Evolutionary conservation across 1,140 invertebrate genomes (phyloP), one percentile per base, ranked within the genome.

Genomic region (Capitella teleta): DNA sequence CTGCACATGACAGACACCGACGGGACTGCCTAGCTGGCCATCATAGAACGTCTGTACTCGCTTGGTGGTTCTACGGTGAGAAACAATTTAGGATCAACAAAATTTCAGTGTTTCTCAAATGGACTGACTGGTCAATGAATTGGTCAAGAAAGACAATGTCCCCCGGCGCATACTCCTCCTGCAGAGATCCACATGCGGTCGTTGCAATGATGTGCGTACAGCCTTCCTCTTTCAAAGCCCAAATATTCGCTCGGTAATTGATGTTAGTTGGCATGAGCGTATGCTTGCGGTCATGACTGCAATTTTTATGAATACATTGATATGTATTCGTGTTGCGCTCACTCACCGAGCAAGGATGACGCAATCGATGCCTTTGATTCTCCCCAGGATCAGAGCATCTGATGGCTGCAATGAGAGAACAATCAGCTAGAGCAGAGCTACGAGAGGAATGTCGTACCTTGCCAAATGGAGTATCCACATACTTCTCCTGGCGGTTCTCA

Each of bases 231-330:
- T 88, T 85, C 45, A 99, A 70, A 1, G 93, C 91, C 83, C 87
- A 93, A 40, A 98, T 83, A 67, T 98, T 99, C 2, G 94, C 95
- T 52, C 93, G 79, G 70, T 95, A 98, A 71, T 98, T 98, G 0
- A 99, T 78, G 58, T 82, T 79, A 18, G 78, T 81, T 0, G 92
- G 91, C 68, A 76, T 82, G 28, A 87, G 79, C 41, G 76, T 76
- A 68, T 98, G 93, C 43, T 83, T 82, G 32, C 82, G 73, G 2
- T 91, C 92, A 77, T 98, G 95, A 58, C 93, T 84, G 52, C 42
- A 44, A 44, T 16, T 24, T 32, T 32, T 32, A 10, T 32, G n/a
- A 32, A 8, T 32, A 10, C 30, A n/a, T 32, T 32, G n/a, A 32
- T 32, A 32, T 32, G 30, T n/a, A 32, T 32, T 10, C 30, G n/a